Conservation (phyloP, 2,797 vertebrate species). For the Spinus olivaceus region DNA sequence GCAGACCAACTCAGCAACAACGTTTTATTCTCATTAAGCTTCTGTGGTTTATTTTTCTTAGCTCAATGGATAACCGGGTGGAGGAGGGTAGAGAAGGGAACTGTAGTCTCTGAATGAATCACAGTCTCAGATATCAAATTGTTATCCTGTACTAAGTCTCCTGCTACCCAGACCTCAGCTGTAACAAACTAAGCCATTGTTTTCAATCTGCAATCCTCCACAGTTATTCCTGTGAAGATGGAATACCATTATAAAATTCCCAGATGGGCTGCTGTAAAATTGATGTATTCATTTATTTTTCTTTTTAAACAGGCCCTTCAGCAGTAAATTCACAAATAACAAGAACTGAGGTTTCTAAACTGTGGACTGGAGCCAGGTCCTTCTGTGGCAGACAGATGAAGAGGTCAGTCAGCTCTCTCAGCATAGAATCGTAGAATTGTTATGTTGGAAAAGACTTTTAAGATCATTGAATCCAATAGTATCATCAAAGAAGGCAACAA, state of each 20-base stretch:
- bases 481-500: rapidly evolving
- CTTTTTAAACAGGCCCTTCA: not conserved
- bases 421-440: not conserved
- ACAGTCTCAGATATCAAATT: not conserved
- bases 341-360: not conserved
- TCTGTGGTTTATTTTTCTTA: not conserved
- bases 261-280: not conserved
- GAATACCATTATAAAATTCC: not conserved
- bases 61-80: not conserved
- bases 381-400: not conserved
- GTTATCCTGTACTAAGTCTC: not conserved
- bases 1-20: not conserved
- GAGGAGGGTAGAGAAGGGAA: not conserved
- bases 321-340: not conserved
- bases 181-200: not conserved
- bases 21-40: conserved; percentile 41
- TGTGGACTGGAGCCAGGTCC: not conserved
- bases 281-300: not conserved
- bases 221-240: not conserved
- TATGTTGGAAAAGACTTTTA: not conserved
- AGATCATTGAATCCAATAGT: not conserved
- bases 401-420: not conserved
- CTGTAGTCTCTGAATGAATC: not conserved
- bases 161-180: not conserved
- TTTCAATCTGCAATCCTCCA: not conserved